A percentile compares a stretch with the other conserved stretches of the same genome.
These are phyloP conservation scores for Hedya salicella DNA, from an alignment of 2,888 invertebrate species.

Conservation along the genomic window DNA sequence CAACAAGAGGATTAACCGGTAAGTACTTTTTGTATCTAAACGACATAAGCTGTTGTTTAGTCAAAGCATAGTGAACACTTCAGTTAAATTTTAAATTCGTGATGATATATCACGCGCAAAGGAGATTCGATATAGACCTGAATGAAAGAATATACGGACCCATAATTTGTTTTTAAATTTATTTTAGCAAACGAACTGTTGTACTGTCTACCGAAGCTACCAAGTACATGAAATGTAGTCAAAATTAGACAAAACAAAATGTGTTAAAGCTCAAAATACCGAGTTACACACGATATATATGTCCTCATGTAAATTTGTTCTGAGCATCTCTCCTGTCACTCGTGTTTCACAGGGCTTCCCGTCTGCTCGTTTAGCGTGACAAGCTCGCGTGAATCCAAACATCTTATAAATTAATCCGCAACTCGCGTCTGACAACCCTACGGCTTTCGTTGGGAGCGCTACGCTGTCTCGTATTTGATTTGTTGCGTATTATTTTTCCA, in stretches of 20 bases:
- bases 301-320: conserved; percentile 32
- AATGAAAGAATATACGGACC: not conserved
- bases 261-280: not conserved
- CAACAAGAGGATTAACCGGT: too few relatives aligned
- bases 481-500: conserved; percentile 35
- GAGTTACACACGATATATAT: conserved; percentile 19
- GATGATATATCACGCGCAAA: not conserved
- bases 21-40: too few relatives aligned
- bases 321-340: conserved; percentile 34
- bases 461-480: conserved; percentile 38
- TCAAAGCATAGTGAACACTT: not conserved
- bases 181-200: not conserved
- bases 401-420: conserved; percentile 42
- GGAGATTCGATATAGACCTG: not conserved
- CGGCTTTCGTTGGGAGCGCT: conserved; percentile 18
- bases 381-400: conserved; percentile 41
- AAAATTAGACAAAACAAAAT: conserved; percentile 21
- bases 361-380: conserved; percentile 40
- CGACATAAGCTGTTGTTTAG: not conserved
- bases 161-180: not conserved
- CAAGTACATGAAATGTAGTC: conserved; percentile 3
- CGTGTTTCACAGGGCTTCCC: conserved; percentile 35
- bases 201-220: too few relatives aligned
- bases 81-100: not conserved
- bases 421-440: conserved; percentile 41